Conservation (phyloP, 1,140 invertebrate species). For the Eulimnadia texana region DNA sequence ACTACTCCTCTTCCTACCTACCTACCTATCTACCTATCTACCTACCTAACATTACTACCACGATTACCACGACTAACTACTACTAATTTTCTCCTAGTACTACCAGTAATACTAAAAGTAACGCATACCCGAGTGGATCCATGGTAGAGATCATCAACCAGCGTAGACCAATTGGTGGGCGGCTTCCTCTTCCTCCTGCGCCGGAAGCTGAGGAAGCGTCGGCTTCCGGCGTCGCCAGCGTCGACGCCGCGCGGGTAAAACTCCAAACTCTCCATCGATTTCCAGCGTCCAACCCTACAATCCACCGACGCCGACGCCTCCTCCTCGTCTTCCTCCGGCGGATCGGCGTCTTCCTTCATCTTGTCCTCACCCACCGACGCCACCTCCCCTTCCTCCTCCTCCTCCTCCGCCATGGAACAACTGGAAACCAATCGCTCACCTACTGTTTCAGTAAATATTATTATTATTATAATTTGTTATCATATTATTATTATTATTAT, state of each 20-base stretch:
- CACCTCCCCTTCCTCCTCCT: too few species aligned
- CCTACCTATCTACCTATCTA: too few species aligned
- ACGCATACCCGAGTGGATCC: conserved; percentile 47
- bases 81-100: conserved; percentile 50
- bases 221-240: conserved; percentile 26
- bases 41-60: too few species aligned
- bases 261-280: not conserved
- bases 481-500: too few species aligned
- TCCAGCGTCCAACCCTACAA: not conserved
- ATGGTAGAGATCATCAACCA: conserved; percentile 54
- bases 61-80: conserved; percentile 81
- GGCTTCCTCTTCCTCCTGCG: conserved; percentile 48
- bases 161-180: conserved; percentile 40
- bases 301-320: not conserved
- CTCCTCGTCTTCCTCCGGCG: not conserved
- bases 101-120: conserved; percentile 19
- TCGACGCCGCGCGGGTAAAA: too few species aligned
- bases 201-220: conserved; percentile 56
- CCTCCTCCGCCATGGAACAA: too few species aligned
- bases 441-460: too few species aligned
- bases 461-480: too few species aligned
- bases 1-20: too few species aligned
- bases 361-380: too few species aligned
- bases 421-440: too few species aligned
- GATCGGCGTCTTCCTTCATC: not conserved